phyloP scores from a whole-genome alignment of 2,888 invertebrate species.

The Imbricaverruca yamaguchii region DNA sequence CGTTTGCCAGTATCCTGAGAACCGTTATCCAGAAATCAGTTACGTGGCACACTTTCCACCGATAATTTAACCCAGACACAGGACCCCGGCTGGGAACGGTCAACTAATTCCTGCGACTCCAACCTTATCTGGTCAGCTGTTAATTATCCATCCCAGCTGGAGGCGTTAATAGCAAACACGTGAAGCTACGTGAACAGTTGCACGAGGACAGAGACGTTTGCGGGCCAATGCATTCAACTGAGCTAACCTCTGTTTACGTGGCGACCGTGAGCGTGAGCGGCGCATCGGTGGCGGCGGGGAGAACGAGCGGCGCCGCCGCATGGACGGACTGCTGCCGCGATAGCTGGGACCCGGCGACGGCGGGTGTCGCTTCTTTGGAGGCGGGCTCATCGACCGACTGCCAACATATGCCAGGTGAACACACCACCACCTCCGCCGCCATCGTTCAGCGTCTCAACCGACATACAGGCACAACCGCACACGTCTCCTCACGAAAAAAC shows the following conservation, averaged over 20 bases:
- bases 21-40: too few relatives aligned
- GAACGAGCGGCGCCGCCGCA: slow-evolving; percentile 12
- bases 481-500: too few relatives aligned
- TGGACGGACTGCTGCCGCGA: slow-evolving; percentile 4
- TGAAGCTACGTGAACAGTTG: neutral
- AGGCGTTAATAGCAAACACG: neutral
- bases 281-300: neutral
- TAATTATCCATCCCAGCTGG: neutral
- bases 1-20: too few relatives aligned
- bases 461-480: too few relatives aligned
- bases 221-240: neutral
- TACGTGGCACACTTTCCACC: too few relatives aligned
- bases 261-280: slow-evolving; percentile 3
- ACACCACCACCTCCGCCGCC: too few relatives aligned
- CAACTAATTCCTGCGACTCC: neutral
- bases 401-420: neutral
- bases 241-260: neutral
- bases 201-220: neutral
- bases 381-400: slow-evolving; percentile 16
- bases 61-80: too few relatives aligned
- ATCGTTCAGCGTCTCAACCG: too few relatives aligned
- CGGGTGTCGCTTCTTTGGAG: slow-evolving; percentile 10
- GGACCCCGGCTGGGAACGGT: too few relatives aligned
- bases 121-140: neutral
- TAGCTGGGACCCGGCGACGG: neutral